Evolutionary conservation across 1,140 invertebrate species (phyloP).

Genomic region (Triops longicaudatus): DNA sequence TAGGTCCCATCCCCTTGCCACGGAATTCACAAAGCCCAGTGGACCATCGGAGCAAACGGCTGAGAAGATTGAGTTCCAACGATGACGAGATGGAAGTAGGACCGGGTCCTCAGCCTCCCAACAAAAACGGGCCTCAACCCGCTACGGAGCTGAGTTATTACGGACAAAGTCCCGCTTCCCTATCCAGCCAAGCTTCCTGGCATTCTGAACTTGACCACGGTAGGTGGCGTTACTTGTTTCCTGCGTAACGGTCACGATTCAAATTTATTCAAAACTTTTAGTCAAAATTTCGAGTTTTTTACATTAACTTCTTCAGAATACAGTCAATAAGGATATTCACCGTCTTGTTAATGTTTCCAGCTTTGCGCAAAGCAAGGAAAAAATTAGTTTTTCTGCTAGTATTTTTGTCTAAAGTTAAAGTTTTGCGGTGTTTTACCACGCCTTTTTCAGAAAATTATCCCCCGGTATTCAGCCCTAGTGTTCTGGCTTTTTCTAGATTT

Average conservation of each 20-base stretch:
- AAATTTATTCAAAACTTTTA: too few species aligned
- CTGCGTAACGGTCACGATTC: neutral
- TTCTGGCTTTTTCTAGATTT: neutral
- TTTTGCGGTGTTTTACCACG: neutral
- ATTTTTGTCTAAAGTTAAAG: too few species aligned
- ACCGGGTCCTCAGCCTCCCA: conserved; percentile 34
- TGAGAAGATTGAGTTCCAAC: conserved; percentile 49
- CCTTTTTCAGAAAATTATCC: neutral
- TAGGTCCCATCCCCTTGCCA: conserved; percentile 40
- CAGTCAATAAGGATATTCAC: too few species aligned
- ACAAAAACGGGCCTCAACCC: conserved; percentile 38
- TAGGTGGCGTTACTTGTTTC: conserved; percentile 32
- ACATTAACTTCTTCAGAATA: too few species aligned
- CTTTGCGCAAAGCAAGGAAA: too few species aligned
- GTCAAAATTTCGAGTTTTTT: too few species aligned
- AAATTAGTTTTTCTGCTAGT: too few species aligned
- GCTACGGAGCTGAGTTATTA: conserved; percentile 46
- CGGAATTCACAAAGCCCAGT: conserved; percentile 43
- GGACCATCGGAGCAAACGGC: conserved; percentile 46
- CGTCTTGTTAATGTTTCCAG: too few species aligned
- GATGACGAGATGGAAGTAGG: conserved; percentile 47
- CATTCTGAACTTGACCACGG: conserved; percentile 51
- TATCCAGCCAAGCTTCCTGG: conserved; percentile 48
- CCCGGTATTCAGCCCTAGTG: neutral
- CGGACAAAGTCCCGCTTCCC: conserved; percentile 48